Evolutionary conservation across 2,888 invertebrate genomes (phyloP), one percentile per base, ranked within the genome.

Genomic region (Pteria penguin): DNA sequence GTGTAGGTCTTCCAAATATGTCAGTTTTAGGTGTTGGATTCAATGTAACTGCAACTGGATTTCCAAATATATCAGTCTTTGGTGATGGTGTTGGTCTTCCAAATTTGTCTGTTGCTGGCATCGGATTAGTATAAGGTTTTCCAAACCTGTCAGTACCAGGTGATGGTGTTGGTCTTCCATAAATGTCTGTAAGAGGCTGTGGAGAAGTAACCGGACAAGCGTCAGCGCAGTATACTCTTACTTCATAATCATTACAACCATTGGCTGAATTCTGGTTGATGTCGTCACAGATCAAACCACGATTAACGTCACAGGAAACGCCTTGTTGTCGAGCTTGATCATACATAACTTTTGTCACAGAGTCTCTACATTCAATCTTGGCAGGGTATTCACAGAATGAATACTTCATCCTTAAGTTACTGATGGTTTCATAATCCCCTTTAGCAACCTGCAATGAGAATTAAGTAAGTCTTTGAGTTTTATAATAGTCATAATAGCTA

Each of bases 281-380:
- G 65, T 88, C 85, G 27, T 84, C 82, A 75, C 89, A 89, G 0
- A 81, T 80, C 24, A 89, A 72, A 54, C 89, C 89, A 33, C 84
- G 78, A 24, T 84, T 81, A 8, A 85, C 61, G 83, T 95, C 95
- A 89, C 97, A 97, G 82, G 95, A 95, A 0, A 95, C 96, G 54
- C 82, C 84, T 87, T 96, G 94, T 71, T 96, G 94, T 0, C 95
- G 95, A n/a, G 95, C 95, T 72, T 95, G 94, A 84, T 95, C 95
- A 0, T 95, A 93, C 0, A 94, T 91, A 76, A 94, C 93, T 87
- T 95, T 95, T 0, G 93, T 93, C 0, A 92, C 93, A 0, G 95
- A 94, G 0, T 95, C 95, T 33, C 96, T 94, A 86, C 97, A 97
- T 89, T 95, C 94, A 75, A 97, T 96, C 81, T 94, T 94, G 2